Base-by-base conservation (phyloP, 2,888 invertebrate genomes). In the Microdon myrmicae region DNA sequence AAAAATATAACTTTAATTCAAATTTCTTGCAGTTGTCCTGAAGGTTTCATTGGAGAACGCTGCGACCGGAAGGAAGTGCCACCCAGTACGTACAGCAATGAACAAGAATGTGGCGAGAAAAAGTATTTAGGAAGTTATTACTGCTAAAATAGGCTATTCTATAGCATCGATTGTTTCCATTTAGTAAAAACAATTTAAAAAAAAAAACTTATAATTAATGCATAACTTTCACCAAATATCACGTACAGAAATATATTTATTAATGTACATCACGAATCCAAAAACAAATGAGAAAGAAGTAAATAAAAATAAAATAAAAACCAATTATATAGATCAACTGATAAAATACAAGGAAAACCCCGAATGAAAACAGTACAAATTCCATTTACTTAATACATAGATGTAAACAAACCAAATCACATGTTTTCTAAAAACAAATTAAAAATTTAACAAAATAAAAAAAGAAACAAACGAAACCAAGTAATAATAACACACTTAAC, bases 101-200 rank as follows among this genome's bases (percentile, higher is more conserved):
- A 73, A 72, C 75, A 75, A 72, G 74, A 75, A 72, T 75, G 77
- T 76, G 75, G 76, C 75, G 69, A 73, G 54, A 72, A 73, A 68
- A 74, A 74, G 72, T 78, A 68, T 76, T 75, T 72, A 69, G 80
- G 79, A 75, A 75, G 78, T 74, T 79, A 68, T 78, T 79, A 79
- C 75, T 80, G 80, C 78, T 80, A 79, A 79, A 80, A 79, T 76
- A 79, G 78, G 78, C 77, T 77, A 73, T 78, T 78, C 79, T 79
- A 79, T 80, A 79, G 80, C 79, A 79, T 74, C 74, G 69, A 70
- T 71, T 59, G 69, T 67, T 71, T 71, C 55, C 45, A 68, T 54
- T 35, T 14, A 41, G 37, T 37, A 54, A 59, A 38, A 67, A 38
- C 49, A 39, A 47, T 23, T 17, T 39, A 51, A 35, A 45, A 47